Evolutionary conservation across 1,140 invertebrate species (phyloP), one percentile per base, ranked within the genome.

Genomic region (Nixonia krombeini): DNA sequence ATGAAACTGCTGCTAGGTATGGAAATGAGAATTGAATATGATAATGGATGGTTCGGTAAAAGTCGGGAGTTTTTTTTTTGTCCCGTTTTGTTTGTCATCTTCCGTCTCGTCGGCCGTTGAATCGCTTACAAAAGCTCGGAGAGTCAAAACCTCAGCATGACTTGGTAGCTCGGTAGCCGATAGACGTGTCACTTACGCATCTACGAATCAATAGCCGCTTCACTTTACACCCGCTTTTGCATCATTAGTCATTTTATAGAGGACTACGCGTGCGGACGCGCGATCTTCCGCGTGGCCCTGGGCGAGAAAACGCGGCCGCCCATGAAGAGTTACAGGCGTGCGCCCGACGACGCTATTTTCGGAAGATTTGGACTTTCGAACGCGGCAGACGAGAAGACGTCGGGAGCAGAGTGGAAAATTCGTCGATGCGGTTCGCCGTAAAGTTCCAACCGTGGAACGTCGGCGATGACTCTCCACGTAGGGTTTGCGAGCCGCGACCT

Each of bases 101-200:
- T 65, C 55, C 61, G 41, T 52, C 29, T 66, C 57, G 74, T 42
- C 51, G 58, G 57, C 75, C 72, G 71, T 71, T 63, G 70, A 73
- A 70, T 67, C 61, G 68, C 16, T 15, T 15, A 5, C 26, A 42
- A 12, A 29, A 38, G 61, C 68, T 68, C 53, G 65, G 62, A 76
- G n/a, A n/a, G n/a, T 83, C 80, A 80, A 82, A 83, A 83, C 80
- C 80, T 83, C 80, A 82, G 79, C 79, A 82, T 83, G 81, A 82
- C 81, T 83, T 59, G 78, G 79, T 82, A 74, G 76, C 79, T 74
- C 78, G 71, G 80, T 80, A 80, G 80, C 77, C 79, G 79, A 81
- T 80, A 78, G 79, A 82, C 77, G 78, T 81, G 78, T 81, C 80
- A 82, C 80, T 82, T 82, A 76, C 76, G 74, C 78, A 79, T 76